Percentiles rank a stretch among this genome's conserved stretches.
These are phyloP conservation scores for Drosophila novamexicana DNA, from an alignment of 1,140 invertebrate genomes.

Conservation along the genomic window DNA sequence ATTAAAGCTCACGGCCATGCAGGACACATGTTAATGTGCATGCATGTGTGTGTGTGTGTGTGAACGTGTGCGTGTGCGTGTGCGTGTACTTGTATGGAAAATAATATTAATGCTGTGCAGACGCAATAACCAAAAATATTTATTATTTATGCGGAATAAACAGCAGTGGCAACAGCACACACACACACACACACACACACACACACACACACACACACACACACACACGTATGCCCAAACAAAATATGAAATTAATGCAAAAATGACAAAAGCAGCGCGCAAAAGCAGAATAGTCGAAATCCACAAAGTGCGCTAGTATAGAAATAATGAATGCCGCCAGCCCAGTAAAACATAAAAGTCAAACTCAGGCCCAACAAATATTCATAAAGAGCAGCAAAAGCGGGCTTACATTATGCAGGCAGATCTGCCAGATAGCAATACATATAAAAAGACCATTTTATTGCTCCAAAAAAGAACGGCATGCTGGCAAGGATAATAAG, in stretches of 20 bases:
- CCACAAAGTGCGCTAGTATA: conserved; percentile 33
- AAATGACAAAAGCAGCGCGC: conserved; percentile 75
- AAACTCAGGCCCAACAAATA: conserved; percentile 41
- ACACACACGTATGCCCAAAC: conserved; percentile 7
- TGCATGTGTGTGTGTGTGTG: neutral
- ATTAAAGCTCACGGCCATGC: conserved; percentile 78
- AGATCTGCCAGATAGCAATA: conserved; percentile 59
- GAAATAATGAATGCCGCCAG: conserved; percentile 33
- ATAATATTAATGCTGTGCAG: conserved; percentile 81
- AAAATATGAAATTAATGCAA: conserved; percentile 83
- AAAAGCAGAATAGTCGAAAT: conserved; percentile 25
- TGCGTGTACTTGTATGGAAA: conserved; percentile 44
- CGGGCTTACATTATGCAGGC: conserved; percentile 39
- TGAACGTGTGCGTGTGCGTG: conserved; percentile 9
- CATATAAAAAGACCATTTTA: conserved; percentile 81
- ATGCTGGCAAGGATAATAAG: conserved; percentile 17
- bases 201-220: conserved; percentile 25
- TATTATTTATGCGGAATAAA: conserved; percentile 83
- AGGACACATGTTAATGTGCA: conserved; percentile 52
- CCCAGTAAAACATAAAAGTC: conserved; percentile 46
- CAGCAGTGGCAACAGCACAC: conserved; percentile 61
- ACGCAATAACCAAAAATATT: conserved; percentile 82
- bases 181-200: neutral
- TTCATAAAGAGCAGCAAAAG: conserved; percentile 46
- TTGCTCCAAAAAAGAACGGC: conserved; percentile 44